Conservation (phyloP, 2,797 vertebrate species). For the Mormyrops boulengeri region DNA sequence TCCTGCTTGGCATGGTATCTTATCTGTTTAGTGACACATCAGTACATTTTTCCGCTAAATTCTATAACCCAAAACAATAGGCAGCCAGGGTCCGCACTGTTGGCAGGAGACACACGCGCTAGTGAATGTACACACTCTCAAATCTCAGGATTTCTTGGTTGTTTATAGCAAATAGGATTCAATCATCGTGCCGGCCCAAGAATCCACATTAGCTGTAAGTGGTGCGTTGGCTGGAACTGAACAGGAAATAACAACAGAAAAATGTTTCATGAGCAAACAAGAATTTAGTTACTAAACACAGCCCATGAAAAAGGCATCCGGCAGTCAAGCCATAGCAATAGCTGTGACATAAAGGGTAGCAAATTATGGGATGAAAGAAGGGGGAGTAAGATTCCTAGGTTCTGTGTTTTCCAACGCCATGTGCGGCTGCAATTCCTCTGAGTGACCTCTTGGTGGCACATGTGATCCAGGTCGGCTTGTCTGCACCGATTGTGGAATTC, state of each 20-base stretch:
- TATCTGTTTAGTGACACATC: not conserved
- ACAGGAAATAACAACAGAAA: not conserved
- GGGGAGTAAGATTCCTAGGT: not conserved
- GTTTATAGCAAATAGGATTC: not conserved
- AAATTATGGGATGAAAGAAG: not conserved
- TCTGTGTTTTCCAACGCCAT: not conserved
- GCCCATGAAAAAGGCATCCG: not conserved
- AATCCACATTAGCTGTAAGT: not conserved
- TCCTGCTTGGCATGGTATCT: not conserved
- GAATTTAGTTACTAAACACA: not conserved
- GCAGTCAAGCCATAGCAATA: not conserved
- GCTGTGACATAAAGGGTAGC: not conserved
- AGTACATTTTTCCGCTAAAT: not conserved
- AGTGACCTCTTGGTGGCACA: conserved; percentile 47
- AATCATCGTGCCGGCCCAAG: not conserved
- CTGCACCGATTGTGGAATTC: not conserved
- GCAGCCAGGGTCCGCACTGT: not conserved
- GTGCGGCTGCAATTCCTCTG: not conserved
- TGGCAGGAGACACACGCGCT: not conserved
- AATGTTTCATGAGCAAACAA: conserved; percentile 4
- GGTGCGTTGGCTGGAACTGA: not conserved
- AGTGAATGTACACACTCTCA: not conserved
- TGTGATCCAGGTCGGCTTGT: conserved; percentile 31
- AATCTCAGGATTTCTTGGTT: not conserved
- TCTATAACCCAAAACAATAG: not conserved